These are phyloP conservation scores for Orcinus orca DNA, from an alignment of 2,113 vertebrate species.

Conservation along the genomic window DNA sequence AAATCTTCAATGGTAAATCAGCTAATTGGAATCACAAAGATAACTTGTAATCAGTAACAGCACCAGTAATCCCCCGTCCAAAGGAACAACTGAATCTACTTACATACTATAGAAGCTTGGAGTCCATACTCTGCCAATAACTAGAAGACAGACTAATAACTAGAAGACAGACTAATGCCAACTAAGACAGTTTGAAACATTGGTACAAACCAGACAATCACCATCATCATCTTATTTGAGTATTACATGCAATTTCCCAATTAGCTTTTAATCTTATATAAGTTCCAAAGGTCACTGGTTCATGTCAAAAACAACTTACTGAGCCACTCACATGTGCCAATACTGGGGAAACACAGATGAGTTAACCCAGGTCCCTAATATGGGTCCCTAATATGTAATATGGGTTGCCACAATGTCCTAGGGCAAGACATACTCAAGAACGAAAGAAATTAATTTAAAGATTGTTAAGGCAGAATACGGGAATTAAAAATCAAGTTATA, in stretches of 20 bases:
- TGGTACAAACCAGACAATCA: background rate
- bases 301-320: conserved; percentile 25
- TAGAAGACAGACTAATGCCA: background rate
- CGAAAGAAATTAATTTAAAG: conserved; percentile 15
- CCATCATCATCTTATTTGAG: background rate
- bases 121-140: background rate
- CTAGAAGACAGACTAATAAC: background rate
- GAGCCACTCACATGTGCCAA: conserved; percentile 8
- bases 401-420: background rate
- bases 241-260: background rate
- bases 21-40: background rate
- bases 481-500: conserved; percentile 2
- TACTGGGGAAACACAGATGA: background rate
- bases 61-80: background rate
- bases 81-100: background rate
- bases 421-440: background rate
- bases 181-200: background rate
- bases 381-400: background rate
- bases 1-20: background rate
- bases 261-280: conserved; percentile 32
- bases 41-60: background rate
- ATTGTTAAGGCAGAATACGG: background rate
- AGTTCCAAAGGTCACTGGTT: conserved; percentile 37
- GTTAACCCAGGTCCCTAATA: background rate
- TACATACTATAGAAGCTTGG: background rate